Base-by-base conservation (phyloP, 2,797 vertebrate genomes). In the Poecilia gillii region DNA sequence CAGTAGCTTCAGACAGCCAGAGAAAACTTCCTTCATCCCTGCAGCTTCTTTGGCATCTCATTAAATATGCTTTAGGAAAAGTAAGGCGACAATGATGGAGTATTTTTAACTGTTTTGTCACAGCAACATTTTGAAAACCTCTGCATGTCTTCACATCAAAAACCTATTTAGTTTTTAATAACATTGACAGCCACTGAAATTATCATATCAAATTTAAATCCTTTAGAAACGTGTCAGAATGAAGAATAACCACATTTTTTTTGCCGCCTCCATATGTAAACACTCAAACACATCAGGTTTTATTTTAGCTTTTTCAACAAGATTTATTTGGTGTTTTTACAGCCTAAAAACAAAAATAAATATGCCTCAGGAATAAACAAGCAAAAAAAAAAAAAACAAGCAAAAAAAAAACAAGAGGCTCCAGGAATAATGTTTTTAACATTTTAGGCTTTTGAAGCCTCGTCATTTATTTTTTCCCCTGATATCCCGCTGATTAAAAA, bases 401-500 rank as follows among this genome's bases (percentile, higher is more conserved):
- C 6, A 47, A 2, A 0, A 7, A 6, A 0, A 1, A 2, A 7
- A 57, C 66, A 39, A 16, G 53, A 43, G 55, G 62, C 68, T 13
- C 55, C 49, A 23, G 73, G 45, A 82, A 9, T 77, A 36, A 74
- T 55, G 72, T 36, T 84, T 79, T 73, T 47, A 74, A 55, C 66
- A 75, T 87, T 83, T 79, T n/a, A 49, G 81, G 51, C 79, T 84
- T 87, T 82, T 87, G 76, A 79, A 84, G 36, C 20, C 64, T 68
- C 7, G 1, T 75, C 64, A 79, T 9, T 73, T 66, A 66, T 80
- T 75, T 2, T 16, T 77, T 87, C 70, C 71, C 75, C 72, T 85
- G 82, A 84, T 84, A 82, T 83, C 83, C 84, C 62, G 81, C 75
- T 8, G 23, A 53, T 9, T 53, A 1, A 53, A 51, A 51, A 8